Base-by-base conservation (phyloP, 2,797 vertebrate species). In the Chaenodraco wilsoni region DNA sequence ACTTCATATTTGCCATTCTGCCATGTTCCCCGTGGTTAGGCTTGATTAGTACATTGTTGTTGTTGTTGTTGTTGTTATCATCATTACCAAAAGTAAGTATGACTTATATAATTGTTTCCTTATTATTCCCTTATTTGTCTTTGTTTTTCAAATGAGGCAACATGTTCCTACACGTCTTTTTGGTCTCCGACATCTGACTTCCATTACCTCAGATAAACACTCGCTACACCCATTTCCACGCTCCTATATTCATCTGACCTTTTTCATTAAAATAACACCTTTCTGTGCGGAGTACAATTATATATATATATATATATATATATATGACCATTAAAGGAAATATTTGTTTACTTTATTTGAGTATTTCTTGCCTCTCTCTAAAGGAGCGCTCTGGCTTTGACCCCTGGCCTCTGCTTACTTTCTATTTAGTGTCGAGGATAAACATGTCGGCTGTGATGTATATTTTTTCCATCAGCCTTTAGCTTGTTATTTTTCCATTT, bases 391-490 rank as follows among this genome's bases (percentile, higher is more conserved):
- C 48, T 37, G 37, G 46, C 73, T 43, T 27, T 75, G 73, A 86
- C 78, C 84, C 48, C 50, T 78, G 48, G 57, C 67, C 74, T 79
- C 14, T 80, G 72, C 84, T 87, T 83, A 82, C 78, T 78, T 70
- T 81, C 10, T 51, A 58, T 72, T 76, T 45, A 65, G 33, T 41
- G 21, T 17, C 48, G 45, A 60, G 62, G 44, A 74, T 82, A 86
- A 88, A 87, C 78, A 79, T 16, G 74, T 78, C 80, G 58, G 49
- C 60, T 37, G 65, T 74, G 79, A 88, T 70, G 54, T 78, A 82
- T 85, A 55, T 64, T 66, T 69, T 58, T 75, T 58, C 76, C 74
- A 17, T 54, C 37, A 60, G 33, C 63, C 44, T 69, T 77, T 79
- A 16, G 16, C 56, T 83, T 74, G 51, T 65, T 79, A 2, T 84